Percentiles rank a stretch among this genome's conserved stretches.
Conservation (phyloP, 2,888 invertebrate genomes). For the Melipona bicolor region DNA sequence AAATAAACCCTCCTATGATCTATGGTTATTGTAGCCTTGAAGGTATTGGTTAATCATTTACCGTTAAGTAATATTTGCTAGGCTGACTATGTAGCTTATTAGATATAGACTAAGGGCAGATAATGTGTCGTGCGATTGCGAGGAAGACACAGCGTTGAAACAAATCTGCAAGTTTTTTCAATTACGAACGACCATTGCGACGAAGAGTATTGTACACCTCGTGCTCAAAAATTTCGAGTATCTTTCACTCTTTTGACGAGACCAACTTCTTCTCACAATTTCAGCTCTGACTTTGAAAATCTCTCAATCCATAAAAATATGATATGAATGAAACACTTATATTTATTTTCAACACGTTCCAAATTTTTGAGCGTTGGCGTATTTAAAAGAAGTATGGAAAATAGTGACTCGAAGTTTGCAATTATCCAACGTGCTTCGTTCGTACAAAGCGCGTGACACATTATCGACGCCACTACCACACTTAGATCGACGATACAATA, state of each 20-base stretch:
- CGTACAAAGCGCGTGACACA: constrained; percentile 48
- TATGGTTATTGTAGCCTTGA: constrained; percentile 81
- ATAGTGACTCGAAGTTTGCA: not conserved
- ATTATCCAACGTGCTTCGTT: not conserved
- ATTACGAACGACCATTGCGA: not conserved
- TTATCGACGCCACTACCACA: constrained; percentile 79
- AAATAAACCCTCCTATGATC: constrained; percentile 82
- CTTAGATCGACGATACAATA: constrained; percentile 83
- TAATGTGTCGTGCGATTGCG: constrained; percentile 65
- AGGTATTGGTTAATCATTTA: constrained; percentile 81
- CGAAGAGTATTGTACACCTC: no score
- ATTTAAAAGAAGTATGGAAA: no score
- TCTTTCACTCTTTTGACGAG: not conserved
- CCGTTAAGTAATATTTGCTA: constrained; percentile 81
- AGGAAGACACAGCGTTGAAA: not conserved
- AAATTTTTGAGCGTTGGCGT: no score
- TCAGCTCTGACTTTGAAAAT: no score
- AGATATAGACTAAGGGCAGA: constrained; percentile 81
- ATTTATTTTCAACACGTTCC: no score
- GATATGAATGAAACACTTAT: no score
- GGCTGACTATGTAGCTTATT: constrained; percentile 82
- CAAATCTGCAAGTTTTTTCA: not conserved
- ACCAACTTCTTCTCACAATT: no score
- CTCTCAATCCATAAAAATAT: no score
- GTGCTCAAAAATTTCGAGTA: not conserved